phyloP scores from a whole-genome alignment of 2,797 vertebrate genomes.

The Thunnus albacares region DNA sequence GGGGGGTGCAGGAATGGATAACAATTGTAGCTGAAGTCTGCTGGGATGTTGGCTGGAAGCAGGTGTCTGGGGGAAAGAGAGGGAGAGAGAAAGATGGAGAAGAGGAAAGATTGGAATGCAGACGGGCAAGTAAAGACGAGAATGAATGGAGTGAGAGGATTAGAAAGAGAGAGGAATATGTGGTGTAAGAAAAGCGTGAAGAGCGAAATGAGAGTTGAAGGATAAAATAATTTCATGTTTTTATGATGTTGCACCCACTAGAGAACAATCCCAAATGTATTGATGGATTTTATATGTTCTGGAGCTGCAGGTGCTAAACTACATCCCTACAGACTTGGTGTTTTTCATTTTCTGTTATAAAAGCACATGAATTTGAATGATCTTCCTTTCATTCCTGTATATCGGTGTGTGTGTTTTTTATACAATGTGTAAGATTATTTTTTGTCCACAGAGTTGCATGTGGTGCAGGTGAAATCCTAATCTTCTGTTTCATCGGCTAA shows the following conservation, averaged over 20 bases:
- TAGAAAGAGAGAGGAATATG: not conserved
- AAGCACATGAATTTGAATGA: not conserved
- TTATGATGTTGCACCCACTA: not conserved
- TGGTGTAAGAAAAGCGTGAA: not conserved
- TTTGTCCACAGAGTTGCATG: not conserved
- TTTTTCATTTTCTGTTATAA: constrained; percentile 13
- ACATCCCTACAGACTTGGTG: not conserved
- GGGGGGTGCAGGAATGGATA: constrained; percentile 40
- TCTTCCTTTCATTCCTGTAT: not conserved
- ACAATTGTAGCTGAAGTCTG: constrained; percentile 55
- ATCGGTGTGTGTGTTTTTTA: not conserved
- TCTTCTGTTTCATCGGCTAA: no score
- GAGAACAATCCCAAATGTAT: not conserved
- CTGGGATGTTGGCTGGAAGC: constrained; percentile 55
- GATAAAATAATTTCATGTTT: constrained; percentile 10
- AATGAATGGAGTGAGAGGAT: constrained; percentile 1
- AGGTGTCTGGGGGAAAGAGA: constrained; percentile 12
- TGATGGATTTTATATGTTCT: constrained; percentile 13
- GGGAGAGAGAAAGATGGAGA: constrained; percentile 1
- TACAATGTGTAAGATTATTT: not conserved
- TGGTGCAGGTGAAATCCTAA: not conserved
- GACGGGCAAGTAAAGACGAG: constrained; percentile 10
- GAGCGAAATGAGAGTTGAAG: not conserved
- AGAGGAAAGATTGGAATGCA: constrained; percentile 6
- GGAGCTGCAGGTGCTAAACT: constrained; percentile 9